Base-by-base conservation (phyloP, 2,113 vertebrate species). In the Daubentonia madagascariensis region DNA sequence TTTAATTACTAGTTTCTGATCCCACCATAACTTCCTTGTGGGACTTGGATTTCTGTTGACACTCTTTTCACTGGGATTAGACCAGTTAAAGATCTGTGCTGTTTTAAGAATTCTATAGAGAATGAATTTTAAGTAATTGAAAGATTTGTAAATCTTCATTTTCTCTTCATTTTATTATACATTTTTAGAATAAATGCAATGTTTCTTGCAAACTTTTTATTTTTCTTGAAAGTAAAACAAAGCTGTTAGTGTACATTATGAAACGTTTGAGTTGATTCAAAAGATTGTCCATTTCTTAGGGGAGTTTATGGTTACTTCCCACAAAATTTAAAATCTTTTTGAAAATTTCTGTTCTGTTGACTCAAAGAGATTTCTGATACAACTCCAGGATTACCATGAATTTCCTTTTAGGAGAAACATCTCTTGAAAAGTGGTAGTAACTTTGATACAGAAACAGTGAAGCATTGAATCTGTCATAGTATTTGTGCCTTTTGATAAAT, bases 211-310 rank as follows among this genome's bases (percentile, higher is more conserved):
- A 73, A 80, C 50, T 81, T 94, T 95, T 80, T 85, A 22, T 68
- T 72, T 67, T 94, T 81, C 28, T 68, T 28, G 59, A 59, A 96
- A 97, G 78, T 61, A 76, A 57, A 57, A 57, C 48, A 50, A 88
- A 89, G 13, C 45, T 72, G 11, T 81, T 90, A 65, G 12, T 67
- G 8, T 94, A 92, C 80, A 78, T 93, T 67, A 59, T 59, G 72
- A 96, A 95, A 79, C 23, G 45, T 92, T 96, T 95, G 72, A 95
- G 12, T 86, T 90, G 80, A 94, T 48, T 94, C 35, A 90, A 23
- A 84, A 92, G 32, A 93, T 40, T 96, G 10, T 63, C 59, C 23
- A 57, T 95, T 97, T 89, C 54, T 83, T 16, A 45, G 32, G 52
- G 25, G 11, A 78, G 14, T 63, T 95, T 75, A 61, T 86, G 50